These are phyloP conservation scores for Deladenus siricidicola DNA, from an alignment of 2,888 invertebrate genomes.

Conservation along the genomic window DNA sequence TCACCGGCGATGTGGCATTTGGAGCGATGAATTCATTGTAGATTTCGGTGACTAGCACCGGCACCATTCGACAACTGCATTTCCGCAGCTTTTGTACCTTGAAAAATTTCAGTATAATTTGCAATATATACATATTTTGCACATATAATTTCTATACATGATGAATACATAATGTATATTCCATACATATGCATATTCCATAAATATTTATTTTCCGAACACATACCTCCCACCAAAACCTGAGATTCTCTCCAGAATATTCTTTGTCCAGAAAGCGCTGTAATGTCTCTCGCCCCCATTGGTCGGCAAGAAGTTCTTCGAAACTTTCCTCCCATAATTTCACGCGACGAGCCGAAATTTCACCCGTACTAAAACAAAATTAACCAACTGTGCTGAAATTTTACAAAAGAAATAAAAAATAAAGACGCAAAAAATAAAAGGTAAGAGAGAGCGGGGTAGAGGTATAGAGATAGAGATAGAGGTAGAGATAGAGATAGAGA, in stretches of 20 bases:
- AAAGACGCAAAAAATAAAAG: no score
- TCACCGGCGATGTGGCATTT: slow-evolving; percentile 90
- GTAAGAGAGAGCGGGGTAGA: no score
- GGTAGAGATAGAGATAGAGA: no score
- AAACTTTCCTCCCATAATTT: slow-evolving; percentile 95
- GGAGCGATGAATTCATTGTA: slow-evolving; percentile 75
- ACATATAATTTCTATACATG: no score
- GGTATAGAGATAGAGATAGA: no score
- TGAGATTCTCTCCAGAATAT: slow-evolving; percentile 95
- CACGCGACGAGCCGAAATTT: slow-evolving; percentile 82
- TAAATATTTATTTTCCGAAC: slow-evolving; percentile 1
- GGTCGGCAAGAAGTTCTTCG: slow-evolving; percentile 81
- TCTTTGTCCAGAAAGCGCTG: slow-evolving; percentile 90
- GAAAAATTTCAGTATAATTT: no score
- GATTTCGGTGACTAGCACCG: slow-evolving; percentile 67
- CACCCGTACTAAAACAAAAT: slow-evolving; percentile 60
- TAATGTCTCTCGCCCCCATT: slow-evolving; percentile 91
- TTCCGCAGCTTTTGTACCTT: slow-evolving; percentile 73
- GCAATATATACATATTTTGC: no score
- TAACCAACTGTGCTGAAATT: background rate
- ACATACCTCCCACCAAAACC: slow-evolving; percentile 61
- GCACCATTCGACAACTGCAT: slow-evolving; percentile 75
- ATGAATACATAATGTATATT: background rate
- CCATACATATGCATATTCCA: no score
- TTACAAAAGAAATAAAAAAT: background rate